Base-by-base conservation (phyloP, 2,888 invertebrate genomes). In the Crioceris asparagi region DNA sequence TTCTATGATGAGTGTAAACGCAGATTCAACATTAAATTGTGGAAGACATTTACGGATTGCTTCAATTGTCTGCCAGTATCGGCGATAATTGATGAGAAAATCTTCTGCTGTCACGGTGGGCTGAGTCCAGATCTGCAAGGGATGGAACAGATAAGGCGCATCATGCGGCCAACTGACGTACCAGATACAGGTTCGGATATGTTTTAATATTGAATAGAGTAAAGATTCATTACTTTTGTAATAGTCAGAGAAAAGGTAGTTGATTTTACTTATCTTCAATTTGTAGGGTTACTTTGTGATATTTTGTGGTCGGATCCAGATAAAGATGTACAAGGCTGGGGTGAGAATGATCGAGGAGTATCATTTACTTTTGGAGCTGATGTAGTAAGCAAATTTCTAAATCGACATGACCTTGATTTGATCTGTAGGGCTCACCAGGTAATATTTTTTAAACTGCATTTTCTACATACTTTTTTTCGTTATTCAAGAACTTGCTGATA, bases 1-100 rank as follows among this genome's bases (percentile, higher is more conserved):
- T 85, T 82, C 60, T 82, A 81, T 60, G 71, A 71, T 48, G 71
- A 71, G 59, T 71, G 71, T 67, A 64, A 27, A 27, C 12, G 27
- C 12, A 6, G 27, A 46, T 98, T 90, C 70, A 97, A 94, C 67
- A 94, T 98, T 52, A 98, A 97, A 66, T 70, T 98, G 58, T 98
- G 97, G 97, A 98, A 98, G 72, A 97, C 94, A 7, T 98, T 98
- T 69, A 98, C 86, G 63, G 97, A 98, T 66, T 98, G 97, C 67
- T 98, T 98, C 70, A 98, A 98, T 68, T 98, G 97, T 69, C 74
- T 98, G 61, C 98, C 98, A 17, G 93, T 98, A 49, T 96, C 97
- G 35, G 97, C 98, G 38, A 97, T 98, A 47, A 93, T 98, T 48
- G 97, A 98, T 64, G 97, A 98, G 67, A 96, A 96, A 65, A 88